Base-by-base conservation (phyloP, 2,797 vertebrate species). In the Rhinella marina region DNA sequence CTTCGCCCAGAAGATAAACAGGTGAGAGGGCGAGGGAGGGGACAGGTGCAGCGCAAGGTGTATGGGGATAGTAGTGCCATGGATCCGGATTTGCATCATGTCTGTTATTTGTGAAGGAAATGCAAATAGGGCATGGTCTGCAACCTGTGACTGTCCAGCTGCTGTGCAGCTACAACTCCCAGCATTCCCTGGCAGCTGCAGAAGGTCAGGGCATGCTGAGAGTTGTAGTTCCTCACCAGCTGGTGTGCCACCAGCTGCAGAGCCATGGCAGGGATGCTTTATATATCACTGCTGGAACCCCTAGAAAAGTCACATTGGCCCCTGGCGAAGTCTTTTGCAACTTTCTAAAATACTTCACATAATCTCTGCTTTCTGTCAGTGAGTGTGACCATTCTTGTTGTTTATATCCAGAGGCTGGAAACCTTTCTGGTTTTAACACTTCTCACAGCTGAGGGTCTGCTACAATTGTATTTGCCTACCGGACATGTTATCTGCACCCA, bases 1-100 rank as follows among this genome's bases (percentile, higher is more conserved):
- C 89, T 98, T 98, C 91, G 97, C 97, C 85, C 96, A 97, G 91
- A 97, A 97, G 92, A 98, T 97, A 92, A 98, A 97, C 94, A 96
- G 97, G 97, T 98, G 95, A 95, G 66, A 9, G 68, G 5, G 21
- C 0, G 50, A n/a, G 77, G 52, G 52, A 25, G 82, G 82, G 12
- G 56, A 48, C 83, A 85, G 41, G 75, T 79, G 82, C 8, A 11
- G 4, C 1, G 52, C 13, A 17, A 76, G 32, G 32, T 41, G 32
- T 2, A 4, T 41, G 32, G 32, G 32, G 3, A 41, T 0, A 41
- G 32, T 4, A 41, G 32, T 4, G 32, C 32, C 3, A 6, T 4
- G 41, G 41, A 41, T 6, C 41, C 41, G 41, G 14, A 5, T 25
- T 12, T 10, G 62, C n/a, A 64, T 64, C 11, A n/a, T 25, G 62